Evolutionary conservation across 2,113 vertebrate genomes (phyloP).

Genomic region (Rhinopomastus cyanomelas): DNA sequence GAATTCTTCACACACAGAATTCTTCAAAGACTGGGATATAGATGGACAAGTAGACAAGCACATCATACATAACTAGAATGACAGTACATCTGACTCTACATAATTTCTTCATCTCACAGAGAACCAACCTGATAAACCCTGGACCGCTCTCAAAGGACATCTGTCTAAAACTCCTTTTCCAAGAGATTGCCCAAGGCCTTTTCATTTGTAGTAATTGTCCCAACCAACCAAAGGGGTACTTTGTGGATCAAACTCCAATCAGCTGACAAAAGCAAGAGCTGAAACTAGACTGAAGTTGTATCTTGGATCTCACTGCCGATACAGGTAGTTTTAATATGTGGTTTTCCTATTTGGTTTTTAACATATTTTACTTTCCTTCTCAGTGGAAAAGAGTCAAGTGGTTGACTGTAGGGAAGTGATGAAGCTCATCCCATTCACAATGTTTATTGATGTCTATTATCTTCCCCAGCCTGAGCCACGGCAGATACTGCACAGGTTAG

Average conservation of each 20-base stretch:
- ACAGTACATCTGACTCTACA: not conserved
- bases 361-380: not conserved
- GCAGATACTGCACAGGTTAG: not conserved
- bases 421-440: not conserved
- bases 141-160: not conserved
- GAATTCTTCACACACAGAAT: too few relatives aligned
- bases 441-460: not conserved
- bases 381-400: not conserved
- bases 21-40: not conserved
- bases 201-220: not conserved
- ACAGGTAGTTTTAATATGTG: not conserved
- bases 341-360: not conserved
- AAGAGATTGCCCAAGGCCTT: not conserved
- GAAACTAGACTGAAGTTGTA: not conserved
- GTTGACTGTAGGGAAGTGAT: not conserved
- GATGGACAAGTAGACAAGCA: not conserved
- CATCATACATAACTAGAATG: not conserved
- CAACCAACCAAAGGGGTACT: not conserved
- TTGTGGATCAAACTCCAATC: not conserved
- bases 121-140: not conserved
- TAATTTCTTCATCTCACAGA: not conserved
- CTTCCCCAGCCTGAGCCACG: not conserved
- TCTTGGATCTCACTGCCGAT: not conserved
- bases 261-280: not conserved
- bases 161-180: not conserved